phyloP scores from a whole-genome alignment of 2,888 invertebrate genomes.

The Andrena dorsata region DNA sequence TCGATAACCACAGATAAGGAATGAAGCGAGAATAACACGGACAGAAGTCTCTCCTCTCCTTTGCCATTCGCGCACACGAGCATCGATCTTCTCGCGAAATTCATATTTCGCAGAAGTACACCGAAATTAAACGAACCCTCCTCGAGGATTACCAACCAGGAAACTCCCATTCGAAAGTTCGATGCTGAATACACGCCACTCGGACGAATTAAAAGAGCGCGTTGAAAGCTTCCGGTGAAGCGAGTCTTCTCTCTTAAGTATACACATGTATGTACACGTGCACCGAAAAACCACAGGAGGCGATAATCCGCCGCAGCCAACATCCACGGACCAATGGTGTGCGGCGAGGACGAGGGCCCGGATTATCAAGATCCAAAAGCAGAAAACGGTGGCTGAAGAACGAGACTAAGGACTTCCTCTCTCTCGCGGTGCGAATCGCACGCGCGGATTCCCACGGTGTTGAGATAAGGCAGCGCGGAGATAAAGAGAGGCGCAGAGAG shows the following conservation, averaged over 20 bases:
- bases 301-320: constrained; percentile 3
- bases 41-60: no score
- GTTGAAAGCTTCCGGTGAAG: neutral
- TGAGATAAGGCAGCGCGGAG: constrained; percentile 66
- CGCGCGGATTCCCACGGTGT: constrained; percentile 77
- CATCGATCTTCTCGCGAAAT: no score
- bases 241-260: neutral
- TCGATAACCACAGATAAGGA: constrained; percentile 21
- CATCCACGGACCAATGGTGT: constrained; percentile 26
- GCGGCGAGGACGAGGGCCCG: neutral
- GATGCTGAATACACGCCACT: no score
- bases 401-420: constrained; percentile 69
- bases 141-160: no score
- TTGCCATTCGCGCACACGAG: no score
- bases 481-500: constrained; percentile 62
- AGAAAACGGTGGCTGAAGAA: constrained; percentile 52
- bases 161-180: no score
- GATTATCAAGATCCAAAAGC: constrained; percentile 53
- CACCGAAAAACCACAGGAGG: neutral
- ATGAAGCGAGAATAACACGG: neutral
- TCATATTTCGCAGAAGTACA: no score
- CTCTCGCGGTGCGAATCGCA: constrained; percentile 75
- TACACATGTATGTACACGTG: neutral
- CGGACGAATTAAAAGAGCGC: neutral
- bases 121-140: no score